Conservation (phyloP, 1,140 invertebrate species). For the Anoplolepis gracilipes region DNA sequence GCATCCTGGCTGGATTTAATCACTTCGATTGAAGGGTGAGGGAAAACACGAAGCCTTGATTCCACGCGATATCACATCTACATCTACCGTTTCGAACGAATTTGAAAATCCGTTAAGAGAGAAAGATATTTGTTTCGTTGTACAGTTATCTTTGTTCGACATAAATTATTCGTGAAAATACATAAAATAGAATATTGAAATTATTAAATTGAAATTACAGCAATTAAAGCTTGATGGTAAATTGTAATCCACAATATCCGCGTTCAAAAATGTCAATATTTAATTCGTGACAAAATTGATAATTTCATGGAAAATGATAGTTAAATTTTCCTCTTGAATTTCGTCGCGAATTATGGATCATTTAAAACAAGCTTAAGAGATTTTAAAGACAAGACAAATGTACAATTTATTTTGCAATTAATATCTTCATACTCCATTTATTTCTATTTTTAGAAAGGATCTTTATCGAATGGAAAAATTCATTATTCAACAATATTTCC, state of each 20-base stretch:
- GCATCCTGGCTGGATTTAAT: slow-evolving; percentile 56
- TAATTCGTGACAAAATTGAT: no score
- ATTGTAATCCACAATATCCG: no score
- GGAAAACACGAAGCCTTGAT: slow-evolving; percentile 14
- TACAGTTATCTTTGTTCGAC: background rate
- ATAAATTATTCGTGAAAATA: background rate
- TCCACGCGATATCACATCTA: slow-evolving; percentile 11
- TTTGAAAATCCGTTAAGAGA: background rate
- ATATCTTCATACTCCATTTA: background rate
- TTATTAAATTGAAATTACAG: background rate
- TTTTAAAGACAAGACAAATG: background rate
- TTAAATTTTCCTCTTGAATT: no score
- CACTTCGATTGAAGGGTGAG: slow-evolving; percentile 6
- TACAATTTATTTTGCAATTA: background rate
- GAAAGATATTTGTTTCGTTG: background rate
- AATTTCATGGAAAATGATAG: no score
- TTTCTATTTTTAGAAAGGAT: background rate
- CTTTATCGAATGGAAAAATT: background rate
- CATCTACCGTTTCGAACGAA: background rate
- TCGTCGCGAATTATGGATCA: no score
- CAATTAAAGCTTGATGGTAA: no score
- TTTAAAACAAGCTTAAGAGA: no score
- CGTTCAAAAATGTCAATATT: no score
- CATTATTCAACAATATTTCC: slow-evolving; percentile 5
- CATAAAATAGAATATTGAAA: background rate